Base-by-base conservation (phyloP, 2,113 vertebrate species). In the Coturnix japonica region DNA sequence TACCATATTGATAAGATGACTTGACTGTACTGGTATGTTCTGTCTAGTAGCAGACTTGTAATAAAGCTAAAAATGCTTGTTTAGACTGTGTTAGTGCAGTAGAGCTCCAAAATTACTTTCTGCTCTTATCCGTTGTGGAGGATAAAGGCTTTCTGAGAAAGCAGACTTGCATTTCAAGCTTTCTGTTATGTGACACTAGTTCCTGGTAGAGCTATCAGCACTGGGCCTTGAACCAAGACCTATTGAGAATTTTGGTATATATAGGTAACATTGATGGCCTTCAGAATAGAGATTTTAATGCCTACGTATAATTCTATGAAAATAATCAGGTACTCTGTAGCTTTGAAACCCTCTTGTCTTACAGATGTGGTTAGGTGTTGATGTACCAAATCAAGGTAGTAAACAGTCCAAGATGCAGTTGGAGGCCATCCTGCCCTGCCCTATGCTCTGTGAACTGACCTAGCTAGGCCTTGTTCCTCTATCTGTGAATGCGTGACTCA, bases 401-500 rank as follows among this genome's bases (percentile, higher is more conserved):
- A 98, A 97, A 97, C 98, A 98, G 97, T 97, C 97, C 98, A 97
- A 97, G 98, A 98, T 98, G 98, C 98, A 98, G 97, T 98, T 97
- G 98, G 98, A 98, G 98, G 97, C 97, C 97, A 98, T 98, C 98
- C 98, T 98, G 98, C 98, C 98, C 98, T 98, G 98, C 98, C 98
- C 98, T 98, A 98, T 97, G 98, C 98, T 98, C 98, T 99, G 98
- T 98, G 98, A 96, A 98, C 98, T 98, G 98, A 98, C 98, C 97
- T 99, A 98, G 98, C 98, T 98, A 98, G 98, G 98, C 98, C 98
- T 99, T 99, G 98, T 99, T 99, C 98, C 98, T 98, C 98, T 98
- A 88, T 99, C 98, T 98, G 98, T 99, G 98, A 99, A 98, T 98
- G 98, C 98, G 98, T 98, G 98, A 99, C 99, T 99, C 98, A 99